A percentile compares a stretch with the other conserved stretches of the same genome.
phyloP scores from a whole-genome alignment of 2,797 vertebrate species.

The Liasis olivaceus region DNA sequence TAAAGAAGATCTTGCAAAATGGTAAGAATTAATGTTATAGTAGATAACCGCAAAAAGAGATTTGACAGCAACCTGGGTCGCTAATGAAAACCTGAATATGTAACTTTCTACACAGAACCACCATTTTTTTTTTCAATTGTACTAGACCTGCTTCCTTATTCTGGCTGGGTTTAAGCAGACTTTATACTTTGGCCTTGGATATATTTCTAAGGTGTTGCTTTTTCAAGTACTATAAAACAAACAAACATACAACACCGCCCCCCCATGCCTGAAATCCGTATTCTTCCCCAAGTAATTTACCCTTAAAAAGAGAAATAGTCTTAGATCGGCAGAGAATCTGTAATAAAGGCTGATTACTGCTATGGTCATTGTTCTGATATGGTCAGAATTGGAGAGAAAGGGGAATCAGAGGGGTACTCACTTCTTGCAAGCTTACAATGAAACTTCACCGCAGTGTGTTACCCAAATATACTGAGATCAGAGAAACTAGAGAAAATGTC shows the following conservation, averaged over 20 bases:
- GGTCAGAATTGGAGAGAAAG: not conserved
- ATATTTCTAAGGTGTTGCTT: fast-evolving
- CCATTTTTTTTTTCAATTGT: not conserved
- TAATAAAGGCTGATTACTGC: not conserved
- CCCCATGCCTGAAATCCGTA: not conserved
- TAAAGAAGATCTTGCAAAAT: conserved; percentile 36
- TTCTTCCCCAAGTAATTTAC: fast-evolving
- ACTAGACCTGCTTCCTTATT: conserved; percentile 5
- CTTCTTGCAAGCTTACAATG: not conserved
- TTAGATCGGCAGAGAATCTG: not conserved
- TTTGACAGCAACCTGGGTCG: not conserved
- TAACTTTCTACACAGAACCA: conserved; percentile 1
- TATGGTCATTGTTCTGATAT: not conserved
- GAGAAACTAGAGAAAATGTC: not conserved
- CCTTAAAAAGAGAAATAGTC: not conserved
- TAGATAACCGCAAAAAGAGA: not conserved
- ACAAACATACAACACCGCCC: fast-evolving
- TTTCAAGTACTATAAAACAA: not conserved
- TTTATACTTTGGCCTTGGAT: not conserved
- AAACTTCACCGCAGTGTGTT: conserved; percentile 13
- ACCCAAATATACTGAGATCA: not conserved
- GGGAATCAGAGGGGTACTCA: not conserved
- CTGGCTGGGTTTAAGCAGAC: not conserved
- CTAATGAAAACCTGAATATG: not conserved
- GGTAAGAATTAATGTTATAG: not conserved